Base-by-base conservation (phyloP, 2,797 vertebrate species). In the Megaceryle alcyon region DNA sequence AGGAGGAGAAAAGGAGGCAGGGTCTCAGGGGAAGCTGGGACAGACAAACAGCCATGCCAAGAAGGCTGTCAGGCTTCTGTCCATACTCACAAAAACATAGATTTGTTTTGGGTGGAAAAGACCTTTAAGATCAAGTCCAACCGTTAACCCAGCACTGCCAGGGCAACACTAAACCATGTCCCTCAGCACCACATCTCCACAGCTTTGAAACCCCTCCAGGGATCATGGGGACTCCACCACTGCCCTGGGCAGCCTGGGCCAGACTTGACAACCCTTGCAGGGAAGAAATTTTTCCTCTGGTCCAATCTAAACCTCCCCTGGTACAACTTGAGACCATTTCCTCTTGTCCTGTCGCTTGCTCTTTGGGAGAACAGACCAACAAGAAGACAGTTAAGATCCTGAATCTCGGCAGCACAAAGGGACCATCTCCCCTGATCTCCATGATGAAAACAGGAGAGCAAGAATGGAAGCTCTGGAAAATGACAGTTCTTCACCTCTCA, bases 381-480 rank as follows among this genome's bases (percentile, higher is more conserved):
- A 21, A n/a, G 46, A 49, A 48, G 10, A 20, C 8, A 37, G 22
- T 68, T 23, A 59, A 78, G 64, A 77, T 19, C 18, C 56, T 25
- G 51, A 59, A 18, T 28, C 2, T 4, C 35, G 63, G 86, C 3
- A 12, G 33, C 44, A 72, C 43, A 61, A 64, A 87, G 28, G 54
- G 61, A 56, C 23, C 17, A 66, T 14, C 29, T 88, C 14, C 54
- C 54, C 14, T 19, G 2, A 75, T 14, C 26, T 69, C 59, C 23
- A 8, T 25, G 49, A 23, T 68, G 35, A 86, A 57, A 87, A 86
- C 31, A 14, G 15, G 60, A 66, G 33, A 92, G 44, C 33, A 70
- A 57, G 61, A 70, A 13, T 23, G 7, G 54, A 46, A 93, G 43
- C 51, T 65, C 72, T 86, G 82, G 76, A 93, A 91, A 89, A 91